A percentile compares a stretch with the other conserved stretches of the same genome.
phyloP scores from a whole-genome alignment of 2,797 vertebrate species.

The Antennarius maculatus region DNA sequence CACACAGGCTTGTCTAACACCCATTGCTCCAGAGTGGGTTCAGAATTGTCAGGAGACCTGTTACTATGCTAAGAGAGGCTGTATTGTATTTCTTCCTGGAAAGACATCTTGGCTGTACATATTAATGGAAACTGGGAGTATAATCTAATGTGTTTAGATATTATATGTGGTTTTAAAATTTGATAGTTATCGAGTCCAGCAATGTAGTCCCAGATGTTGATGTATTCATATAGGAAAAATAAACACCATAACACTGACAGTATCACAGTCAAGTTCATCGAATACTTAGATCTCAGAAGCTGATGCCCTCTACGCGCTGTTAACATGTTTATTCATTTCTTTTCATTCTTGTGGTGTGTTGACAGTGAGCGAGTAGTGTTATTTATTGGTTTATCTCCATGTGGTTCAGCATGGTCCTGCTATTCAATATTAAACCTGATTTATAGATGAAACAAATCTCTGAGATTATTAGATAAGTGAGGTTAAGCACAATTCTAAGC shows the following conservation, averaged over 20 bases:
- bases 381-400: not conserved
- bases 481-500: not conserved
- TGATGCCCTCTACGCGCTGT: not conserved
- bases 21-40: slow-evolving; percentile 50
- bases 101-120: slow-evolving; percentile 39
- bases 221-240: slow-evolving; percentile 60
- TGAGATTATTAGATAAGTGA: not conserved
- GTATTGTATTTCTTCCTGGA: slow-evolving; percentile 75
- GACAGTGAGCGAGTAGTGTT: not conserved
- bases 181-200: slow-evolving; percentile 54
- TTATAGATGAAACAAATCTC: not conserved
- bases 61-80: slow-evolving; percentile 50
- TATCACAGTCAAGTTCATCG: slow-evolving; percentile 39
- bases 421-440: slow-evolving; percentile 3
- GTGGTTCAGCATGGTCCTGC: not conserved
- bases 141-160: slow-evolving; percentile 79
- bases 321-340: not conserved
- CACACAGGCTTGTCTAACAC: slow-evolving; percentile 32
- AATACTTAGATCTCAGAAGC: slow-evolving; percentile 28
- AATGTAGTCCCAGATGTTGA: slow-evolving; percentile 49
- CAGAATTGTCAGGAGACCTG: slow-evolving; percentile 50
- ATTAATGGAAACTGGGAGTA: slow-evolving; percentile 63
- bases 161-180: slow-evolving; percentile 71
- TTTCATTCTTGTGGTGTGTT: not conserved
- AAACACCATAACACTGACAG: slow-evolving; percentile 50